phyloP scores from a whole-genome alignment of 2,888 invertebrate genomes.

The Scelioninae gen. 2 region DNA sequence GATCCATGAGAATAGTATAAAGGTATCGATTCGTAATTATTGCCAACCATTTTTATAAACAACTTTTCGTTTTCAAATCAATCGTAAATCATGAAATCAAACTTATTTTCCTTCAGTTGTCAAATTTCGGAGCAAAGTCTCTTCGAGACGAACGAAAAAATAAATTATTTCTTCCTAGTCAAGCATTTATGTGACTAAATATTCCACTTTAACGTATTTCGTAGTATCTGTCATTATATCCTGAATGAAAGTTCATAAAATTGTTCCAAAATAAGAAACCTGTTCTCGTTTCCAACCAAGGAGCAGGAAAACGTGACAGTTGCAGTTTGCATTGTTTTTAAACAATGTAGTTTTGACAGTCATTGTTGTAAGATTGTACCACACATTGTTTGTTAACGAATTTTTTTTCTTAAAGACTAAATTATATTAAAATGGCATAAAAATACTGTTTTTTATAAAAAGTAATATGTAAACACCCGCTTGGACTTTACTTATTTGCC shows the following conservation, averaged over 20 bases:
- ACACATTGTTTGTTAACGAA: not conserved
- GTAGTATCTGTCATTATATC: conserved; percentile 22
- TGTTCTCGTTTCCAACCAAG: not conserved
- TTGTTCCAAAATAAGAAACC: conserved; percentile 19
- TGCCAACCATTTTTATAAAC: conserved; percentile 60
- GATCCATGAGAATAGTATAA: conserved; percentile 61
- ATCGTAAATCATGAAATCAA: not conserved
- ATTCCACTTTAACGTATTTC: conserved; percentile 2
- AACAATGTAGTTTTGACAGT: conserved; percentile 1
- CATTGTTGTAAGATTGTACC: conserved; percentile 2
- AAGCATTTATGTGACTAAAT: not conserved
- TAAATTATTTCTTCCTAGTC: conserved; percentile 7
- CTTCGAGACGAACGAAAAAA: conserved; percentile 1
- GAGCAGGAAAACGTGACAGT: conserved; percentile 36
- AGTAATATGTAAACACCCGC: conserved; percentile 18
- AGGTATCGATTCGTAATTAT: conserved; percentile 62
- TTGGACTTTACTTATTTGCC: not conserved
- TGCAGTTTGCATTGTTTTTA: conserved; percentile 7
- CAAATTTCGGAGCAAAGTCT: conserved; percentile 25
- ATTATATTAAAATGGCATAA: conserved; percentile 7
- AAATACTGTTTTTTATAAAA: conserved; percentile 2
- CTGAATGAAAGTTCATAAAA: conserved; percentile 7
- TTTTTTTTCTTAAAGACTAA: not conserved
- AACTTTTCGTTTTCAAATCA: conserved; percentile 11
- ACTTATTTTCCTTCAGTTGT: conserved; percentile 3